Percentiles rank a stretch among this genome's conserved stretches.
phyloP scores from a whole-genome alignment of 2,888 invertebrate genomes.

The Lomographa bimaculata region DNA sequence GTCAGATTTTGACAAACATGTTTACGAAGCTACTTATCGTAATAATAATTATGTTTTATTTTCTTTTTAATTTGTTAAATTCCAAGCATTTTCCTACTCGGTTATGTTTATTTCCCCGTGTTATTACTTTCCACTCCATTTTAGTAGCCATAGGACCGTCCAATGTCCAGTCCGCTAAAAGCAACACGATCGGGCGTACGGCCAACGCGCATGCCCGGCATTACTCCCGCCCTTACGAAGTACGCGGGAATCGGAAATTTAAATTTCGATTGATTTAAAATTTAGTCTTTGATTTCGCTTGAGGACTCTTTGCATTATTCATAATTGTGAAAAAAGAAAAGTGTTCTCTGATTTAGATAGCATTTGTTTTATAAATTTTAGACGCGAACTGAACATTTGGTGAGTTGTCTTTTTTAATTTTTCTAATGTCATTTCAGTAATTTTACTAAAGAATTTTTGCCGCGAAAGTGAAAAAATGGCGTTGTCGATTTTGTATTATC shows the following conservation, averaged over 20 bases:
- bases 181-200: conserved; percentile 62
- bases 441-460: too few species aligned
- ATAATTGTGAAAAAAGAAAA: conserved; percentile 8
- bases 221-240: conserved; percentile 42
- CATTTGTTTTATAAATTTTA: conserved; percentile 1
- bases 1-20: neutral
- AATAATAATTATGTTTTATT: conserved; percentile 17
- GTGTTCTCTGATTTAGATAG: conserved; percentile 8
- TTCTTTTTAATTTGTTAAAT: conserved; percentile 30
- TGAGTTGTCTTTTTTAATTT: too few species aligned
- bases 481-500: too few species aligned
- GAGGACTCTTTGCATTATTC: conserved; percentile 18
- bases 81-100: conserved; percentile 28
- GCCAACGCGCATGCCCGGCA: conserved; percentile 46
- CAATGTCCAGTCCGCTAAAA: conserved; percentile 68
- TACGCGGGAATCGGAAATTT: conserved; percentile 34
- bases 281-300: conserved; percentile 1
- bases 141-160: conserved; percentile 59
- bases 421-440: too few species aligned
- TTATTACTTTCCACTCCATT: conserved; percentile 50
- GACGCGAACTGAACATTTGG: neutral
- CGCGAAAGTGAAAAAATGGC: too few species aligned
- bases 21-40: conserved; percentile 8
- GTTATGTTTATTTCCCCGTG: conserved; percentile 41
- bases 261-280: conserved; percentile 15